Base-by-base conservation (phyloP, 2,797 vertebrate genomes). In the Amniataba percoides region DNA sequence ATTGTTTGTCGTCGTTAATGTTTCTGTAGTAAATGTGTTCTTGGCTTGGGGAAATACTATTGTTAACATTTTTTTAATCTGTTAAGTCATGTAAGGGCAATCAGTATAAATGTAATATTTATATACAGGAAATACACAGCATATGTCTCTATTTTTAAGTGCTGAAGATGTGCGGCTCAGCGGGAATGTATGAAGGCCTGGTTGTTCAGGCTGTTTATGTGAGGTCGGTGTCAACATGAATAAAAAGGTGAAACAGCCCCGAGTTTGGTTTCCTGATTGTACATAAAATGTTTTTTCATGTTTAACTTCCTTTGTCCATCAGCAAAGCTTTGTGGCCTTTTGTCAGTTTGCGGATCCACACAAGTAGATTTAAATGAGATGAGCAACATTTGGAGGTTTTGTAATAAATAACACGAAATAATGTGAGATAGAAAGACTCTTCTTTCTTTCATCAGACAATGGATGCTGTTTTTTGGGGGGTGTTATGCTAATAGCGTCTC, bases 401-500 rank as follows among this genome's bases (percentile, higher is more conserved):
- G 21, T 18, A 51, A 31, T 23, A 31, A 14, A 15, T 36, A 36
- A 36, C 0, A 7, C 23, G 8, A 16, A 48, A 31, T 31, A 68
- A 75, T 34, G 7, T 42, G 11, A 65, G 60, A 76, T 56, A 62
- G n/a, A 73, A 85, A 85, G 73, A 77, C 8, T 5, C 8, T 3
- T 53, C 1, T 78, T 51, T 63, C 25, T 59, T 46, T 63, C 25
- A 56, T 46, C 58, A 71, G 58, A 48, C 69, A 45, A 45, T 36
- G 80, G 36, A 45, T 15, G 57, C 39, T 65, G 72, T 55, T 87
- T 68, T 77, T 80, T 63, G 40, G 56, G 74, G 58, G 45, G 65
- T 87, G 61, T 90, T 93, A 93, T 92, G 90, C 87, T 92, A 93
- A 93, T 92, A 90, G 75, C 27, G 73, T 48, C 48, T 77, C 49